phyloP scores from a whole-genome alignment of 2,113 vertebrate species.

The Zosterops japonicus region DNA sequence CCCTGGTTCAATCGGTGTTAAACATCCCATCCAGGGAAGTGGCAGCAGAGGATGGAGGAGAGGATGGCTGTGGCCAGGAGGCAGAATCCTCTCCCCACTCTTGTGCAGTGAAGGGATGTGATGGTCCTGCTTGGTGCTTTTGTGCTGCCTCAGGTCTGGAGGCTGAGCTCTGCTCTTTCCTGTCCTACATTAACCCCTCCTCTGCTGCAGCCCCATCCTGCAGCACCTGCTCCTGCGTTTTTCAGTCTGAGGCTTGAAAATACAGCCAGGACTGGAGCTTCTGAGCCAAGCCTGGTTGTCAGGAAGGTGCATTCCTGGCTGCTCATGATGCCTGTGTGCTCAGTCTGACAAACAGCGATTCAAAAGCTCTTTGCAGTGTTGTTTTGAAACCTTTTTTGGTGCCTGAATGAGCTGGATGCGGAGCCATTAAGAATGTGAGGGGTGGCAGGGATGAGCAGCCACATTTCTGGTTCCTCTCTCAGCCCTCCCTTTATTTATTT shows the following conservation, averaged over 20 bases:
- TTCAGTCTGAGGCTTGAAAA: background rate
- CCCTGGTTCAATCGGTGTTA: background rate
- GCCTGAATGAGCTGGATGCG: slow-evolving; percentile 10
- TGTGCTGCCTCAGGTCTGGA: background rate
- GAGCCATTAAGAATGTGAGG: background rate
- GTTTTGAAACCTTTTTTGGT: background rate
- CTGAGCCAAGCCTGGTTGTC: background rate
- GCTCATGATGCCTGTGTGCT: background rate
- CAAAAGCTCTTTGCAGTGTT: background rate
- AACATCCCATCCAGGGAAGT: background rate
- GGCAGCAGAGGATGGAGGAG: background rate
- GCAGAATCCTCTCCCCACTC: background rate
- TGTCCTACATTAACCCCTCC: background rate
- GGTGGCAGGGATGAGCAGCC: background rate
- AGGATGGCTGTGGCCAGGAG: background rate
- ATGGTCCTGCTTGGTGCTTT: background rate
- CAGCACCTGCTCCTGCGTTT: background rate
- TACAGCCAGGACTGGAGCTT: background rate
- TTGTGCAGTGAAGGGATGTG: background rate
- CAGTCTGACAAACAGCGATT: background rate
- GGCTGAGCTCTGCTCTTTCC: background rate
- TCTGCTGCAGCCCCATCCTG: background rate
- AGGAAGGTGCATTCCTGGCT: background rate
- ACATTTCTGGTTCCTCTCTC: background rate
- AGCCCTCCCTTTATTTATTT: background rate